Conservation (phyloP, 2,888 invertebrate species). For the Caenorhabditis wallacei region DNA sequence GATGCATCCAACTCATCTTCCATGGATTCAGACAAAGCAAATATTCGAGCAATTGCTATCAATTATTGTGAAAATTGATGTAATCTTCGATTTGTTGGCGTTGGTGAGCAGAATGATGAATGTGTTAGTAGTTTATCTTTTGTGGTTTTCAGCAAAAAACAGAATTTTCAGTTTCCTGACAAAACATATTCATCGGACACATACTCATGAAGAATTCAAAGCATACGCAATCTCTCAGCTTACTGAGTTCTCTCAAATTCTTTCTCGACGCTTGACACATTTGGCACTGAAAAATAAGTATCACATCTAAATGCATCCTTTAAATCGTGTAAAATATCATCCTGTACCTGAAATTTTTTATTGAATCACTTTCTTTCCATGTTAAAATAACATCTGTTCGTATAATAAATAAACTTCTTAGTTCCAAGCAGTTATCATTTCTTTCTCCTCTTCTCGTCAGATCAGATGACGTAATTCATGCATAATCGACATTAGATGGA, state of each 20-base stretch:
- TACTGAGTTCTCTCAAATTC: neutral
- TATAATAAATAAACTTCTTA: too few relatives aligned
- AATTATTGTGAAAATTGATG: neutral
- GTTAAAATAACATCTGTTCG: neutral
- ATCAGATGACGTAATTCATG: conserved; percentile 52
- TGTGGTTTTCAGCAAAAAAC: too few relatives aligned
- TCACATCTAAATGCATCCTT: neutral
- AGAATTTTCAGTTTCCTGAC: conserved; percentile 32
- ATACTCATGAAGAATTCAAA: neutral
- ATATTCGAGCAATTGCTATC: conserved; percentile 22
- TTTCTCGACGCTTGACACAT: neutral
- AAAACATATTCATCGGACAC: conserved; percentile 1
- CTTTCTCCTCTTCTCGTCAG: neutral
- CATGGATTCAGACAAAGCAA: conserved; percentile 52
- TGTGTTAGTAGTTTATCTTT: too few relatives aligned
- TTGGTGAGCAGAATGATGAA: conserved; percentile 20
- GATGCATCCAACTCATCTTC: conserved; percentile 35
- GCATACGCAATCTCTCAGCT: neutral
- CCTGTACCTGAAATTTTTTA: conserved; percentile 1
- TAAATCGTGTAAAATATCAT: conserved; percentile 18
- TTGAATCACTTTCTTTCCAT: neutral
- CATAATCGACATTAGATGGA: conserved; percentile 31
- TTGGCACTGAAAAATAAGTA: neutral
- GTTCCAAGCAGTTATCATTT: neutral
- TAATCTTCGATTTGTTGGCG: conserved; percentile 14